phyloP scores from a whole-genome alignment of 2,888 invertebrate genomes.

The Andrena marginata region DNA sequence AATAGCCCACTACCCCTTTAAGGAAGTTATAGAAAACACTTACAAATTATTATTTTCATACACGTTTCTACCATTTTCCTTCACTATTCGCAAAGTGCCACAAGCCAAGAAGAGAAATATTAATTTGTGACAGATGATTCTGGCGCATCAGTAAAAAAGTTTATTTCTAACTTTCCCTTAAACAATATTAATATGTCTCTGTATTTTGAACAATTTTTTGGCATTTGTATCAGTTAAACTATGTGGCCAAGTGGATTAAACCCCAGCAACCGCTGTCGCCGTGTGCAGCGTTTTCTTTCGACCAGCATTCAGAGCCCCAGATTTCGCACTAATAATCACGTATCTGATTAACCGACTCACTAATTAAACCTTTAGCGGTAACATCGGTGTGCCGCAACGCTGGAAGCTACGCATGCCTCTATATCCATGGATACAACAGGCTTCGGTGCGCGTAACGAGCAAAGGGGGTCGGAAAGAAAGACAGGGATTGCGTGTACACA shows the following conservation, averaged over 20 bases:
- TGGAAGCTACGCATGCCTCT: slow-evolving; percentile 73
- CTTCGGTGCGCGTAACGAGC: not conserved
- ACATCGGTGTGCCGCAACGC: slow-evolving; percentile 73
- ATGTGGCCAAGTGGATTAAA: not conserved
- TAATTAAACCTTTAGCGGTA: slow-evolving; percentile 75
- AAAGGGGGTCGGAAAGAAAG: slow-evolving; percentile 33
- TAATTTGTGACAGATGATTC: no score
- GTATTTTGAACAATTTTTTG: no score
- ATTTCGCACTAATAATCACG: slow-evolving; percentile 73
- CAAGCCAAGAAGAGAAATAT: no score
- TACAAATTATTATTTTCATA: no score
- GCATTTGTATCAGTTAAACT: not conserved
- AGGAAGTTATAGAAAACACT: no score
- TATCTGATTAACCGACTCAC: slow-evolving; percentile 75
- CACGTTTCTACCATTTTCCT: no score
- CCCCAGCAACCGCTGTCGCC: not conserved
- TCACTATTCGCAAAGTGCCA: no score
- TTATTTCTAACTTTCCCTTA: no score
- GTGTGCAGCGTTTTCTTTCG: slow-evolving; percentile 11
- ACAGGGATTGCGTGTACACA: slow-evolving; percentile 25
- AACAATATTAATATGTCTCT: no score
- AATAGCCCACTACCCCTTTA: no score
- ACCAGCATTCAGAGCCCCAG: slow-evolving; percentile 40
- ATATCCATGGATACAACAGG: slow-evolving; percentile 10
- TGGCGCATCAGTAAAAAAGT: no score